Conservation (phyloP, 2,888 invertebrate species). For the Conops quadrifasciatus region DNA sequence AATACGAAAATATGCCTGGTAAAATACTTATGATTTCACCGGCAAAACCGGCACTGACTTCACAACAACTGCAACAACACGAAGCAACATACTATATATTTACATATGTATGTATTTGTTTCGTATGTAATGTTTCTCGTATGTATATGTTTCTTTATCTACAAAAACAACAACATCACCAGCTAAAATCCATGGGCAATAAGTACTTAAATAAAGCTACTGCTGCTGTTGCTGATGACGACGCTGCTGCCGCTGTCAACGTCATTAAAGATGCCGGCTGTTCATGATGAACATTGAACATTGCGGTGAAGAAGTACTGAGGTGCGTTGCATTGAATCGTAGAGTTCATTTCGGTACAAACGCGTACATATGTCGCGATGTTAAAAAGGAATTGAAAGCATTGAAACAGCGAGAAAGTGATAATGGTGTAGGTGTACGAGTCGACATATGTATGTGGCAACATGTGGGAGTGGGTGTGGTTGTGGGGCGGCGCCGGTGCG, state of each 20-base stretch:
- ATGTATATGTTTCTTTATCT: neutral
- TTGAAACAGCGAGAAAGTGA: no score
- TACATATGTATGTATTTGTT: no score
- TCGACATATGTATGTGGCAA: neutral
- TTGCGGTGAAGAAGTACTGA: constrained; percentile 4
- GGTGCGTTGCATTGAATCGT: neutral
- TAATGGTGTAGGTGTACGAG: neutral
- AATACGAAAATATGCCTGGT: no score
- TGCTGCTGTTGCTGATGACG: neutral
- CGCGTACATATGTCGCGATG: constrained; percentile 10
- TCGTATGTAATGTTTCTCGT: neutral
- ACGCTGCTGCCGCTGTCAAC: neutral
- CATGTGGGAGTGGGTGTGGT: neutral
- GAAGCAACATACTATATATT: neutral
- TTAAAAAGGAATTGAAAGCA: neutral
- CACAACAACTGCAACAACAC: no score
- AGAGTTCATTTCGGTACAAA: neutral
- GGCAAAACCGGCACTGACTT: no score
- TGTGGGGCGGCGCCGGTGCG: no score
- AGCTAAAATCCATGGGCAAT: neutral
- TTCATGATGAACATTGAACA: no score
- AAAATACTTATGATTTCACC: no score
- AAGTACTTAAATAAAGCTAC: constrained; percentile 13
- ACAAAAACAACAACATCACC: neutral
- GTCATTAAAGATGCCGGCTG: no score